Evolutionary conservation across 2,113 vertebrate genomes (phyloP), one percentile per base, ranked within the genome.

Genomic region (Paedocypris sp.): DNA sequence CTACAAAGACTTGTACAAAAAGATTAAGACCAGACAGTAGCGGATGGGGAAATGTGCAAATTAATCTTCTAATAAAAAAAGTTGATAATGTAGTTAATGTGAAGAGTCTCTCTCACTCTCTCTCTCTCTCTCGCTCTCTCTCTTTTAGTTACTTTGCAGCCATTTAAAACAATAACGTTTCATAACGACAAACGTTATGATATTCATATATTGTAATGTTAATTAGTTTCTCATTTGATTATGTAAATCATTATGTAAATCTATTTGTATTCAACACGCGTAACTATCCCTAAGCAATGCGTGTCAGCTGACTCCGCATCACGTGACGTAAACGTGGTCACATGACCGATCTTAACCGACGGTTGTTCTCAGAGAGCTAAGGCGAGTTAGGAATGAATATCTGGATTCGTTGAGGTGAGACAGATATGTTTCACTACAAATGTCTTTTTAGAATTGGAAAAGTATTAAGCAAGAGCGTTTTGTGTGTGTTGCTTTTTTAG

Each of bases 41-140:
- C 15, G 10, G 25, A 16, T 58, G 38, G 38, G 38, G 20, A 53
- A 54, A 33, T 19, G 10, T 28, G 38, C 35, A 41, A 54, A 36
- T 23, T 54, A 22, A 41, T 39, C 52, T 60, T 60, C 29, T 60
- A 60, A 60, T 60, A 46, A 60, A 59, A 52, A 33, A 41, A 42
- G 13, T 39, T 54, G 3, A 54, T 38, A 54, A 33, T 28, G 52
- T 19, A 15, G 26, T 3, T 2, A 2, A 15, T 0, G 32, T 53
- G 20, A 25, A 3, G 7, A 23, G n/a, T 15, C 15, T n/a, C 4
- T 35, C 4, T 50, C 12, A 19, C 11, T n/a, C n/a, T n/a, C n/a
- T n/a, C n/a, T n/a, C n/a, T n/a, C n/a, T n/a, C n/a, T n/a, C n/a
- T n/a, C n/a, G n/a, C n/a, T n/a, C n/a, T n/a, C n/a, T n/a, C n/a